Base-by-base conservation (phyloP, 2,888 invertebrate genomes). In the Harmothoe impar region DNA sequence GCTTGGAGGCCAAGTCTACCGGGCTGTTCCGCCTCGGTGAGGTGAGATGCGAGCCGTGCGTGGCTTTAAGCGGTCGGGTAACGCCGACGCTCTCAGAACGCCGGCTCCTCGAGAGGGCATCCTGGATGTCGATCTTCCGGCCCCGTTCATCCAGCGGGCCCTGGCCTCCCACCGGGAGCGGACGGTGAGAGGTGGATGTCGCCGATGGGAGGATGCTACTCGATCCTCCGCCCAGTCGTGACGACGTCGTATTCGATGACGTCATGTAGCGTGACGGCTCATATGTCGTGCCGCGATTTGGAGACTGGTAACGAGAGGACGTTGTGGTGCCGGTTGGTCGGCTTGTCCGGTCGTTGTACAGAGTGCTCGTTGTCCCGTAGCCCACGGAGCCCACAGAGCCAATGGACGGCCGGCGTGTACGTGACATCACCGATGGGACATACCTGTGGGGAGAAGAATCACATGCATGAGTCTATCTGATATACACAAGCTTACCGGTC, bases 391-490 rank as follows among this genome's bases (percentile, higher is more conserved):
- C 33, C 0, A 29, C 52, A 29, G 54, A 29, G 12, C 86, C 54
- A 15, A 54, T 20, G 29, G 90, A 84, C 20, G 90, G 90, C 0
- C 90, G 90, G 20, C 90, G 78, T 23, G 90, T 90, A 3, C 81
- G 81, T 29, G 78, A 54, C 90, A 90, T 84, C 54, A 77, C 25
- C 20, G 90, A 54, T 25, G 90, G 89, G 7, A 77, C 77, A 72
- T 89, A 89, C 15, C 43, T 89, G 86, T 7, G 77, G 20, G 62
- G 7, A 20, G 62, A 62, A n/a, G 1, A 62, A 62, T 3, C 20
- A 62, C 62, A 62, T n/a, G n/a, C 7, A 43, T 43, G 43, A 43
- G 43, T 43, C 3, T 43, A 43, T 43, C 5, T 3, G 43, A 43
- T 43, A 10, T 43, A n/a, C n/a, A n/a, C n/a, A n/a, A n/a, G n/a